These are phyloP conservation scores for Lithophane ornitopus DNA, from an alignment of 2,888 invertebrate genomes.

Conservation along the genomic window DNA sequence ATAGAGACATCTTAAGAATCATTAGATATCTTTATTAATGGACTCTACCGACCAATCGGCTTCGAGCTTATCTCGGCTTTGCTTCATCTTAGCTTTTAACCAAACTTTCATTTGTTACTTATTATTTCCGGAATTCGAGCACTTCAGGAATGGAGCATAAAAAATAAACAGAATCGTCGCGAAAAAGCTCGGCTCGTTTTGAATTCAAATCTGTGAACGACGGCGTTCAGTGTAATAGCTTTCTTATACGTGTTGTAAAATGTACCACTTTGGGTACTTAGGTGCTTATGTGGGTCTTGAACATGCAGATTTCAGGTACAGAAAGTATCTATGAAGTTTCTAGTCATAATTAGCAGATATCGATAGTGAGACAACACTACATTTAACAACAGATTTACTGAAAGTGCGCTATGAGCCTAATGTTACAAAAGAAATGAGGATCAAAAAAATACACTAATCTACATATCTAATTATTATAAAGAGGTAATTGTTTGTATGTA, in stretches of 20 bases:
- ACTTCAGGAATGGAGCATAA: conserved; percentile 47
- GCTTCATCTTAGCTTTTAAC: conserved; percentile 46
- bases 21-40: conserved; percentile 48
- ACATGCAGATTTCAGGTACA: not conserved
- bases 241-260: conserved; percentile 61
- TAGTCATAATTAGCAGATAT: not conserved
- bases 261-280: conserved; percentile 50
- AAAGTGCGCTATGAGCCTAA: not conserved
- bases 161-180: conserved; percentile 61
- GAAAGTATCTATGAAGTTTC: conserved; percentile 1
- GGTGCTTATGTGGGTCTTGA: conserved; percentile 16
- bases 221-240: conserved; percentile 60
- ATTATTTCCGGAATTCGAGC: conserved; percentile 47
- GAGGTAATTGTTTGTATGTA: too few species aligned
- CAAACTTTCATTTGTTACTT: conserved; percentile 53
- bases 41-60: conserved; percentile 26
- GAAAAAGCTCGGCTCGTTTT: conserved; percentile 53
- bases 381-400: not conserved
- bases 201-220: conserved; percentile 65
- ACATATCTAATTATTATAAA: too few species aligned
- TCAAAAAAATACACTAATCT: not conserved
- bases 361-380: not conserved
- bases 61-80: conserved; percentile 45
- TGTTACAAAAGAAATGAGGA: not conserved
- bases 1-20: conserved; percentile 38